phyloP scores from a whole-genome alignment of 2,113 vertebrate species.

The Campylomormyrus tamandua region DNA sequence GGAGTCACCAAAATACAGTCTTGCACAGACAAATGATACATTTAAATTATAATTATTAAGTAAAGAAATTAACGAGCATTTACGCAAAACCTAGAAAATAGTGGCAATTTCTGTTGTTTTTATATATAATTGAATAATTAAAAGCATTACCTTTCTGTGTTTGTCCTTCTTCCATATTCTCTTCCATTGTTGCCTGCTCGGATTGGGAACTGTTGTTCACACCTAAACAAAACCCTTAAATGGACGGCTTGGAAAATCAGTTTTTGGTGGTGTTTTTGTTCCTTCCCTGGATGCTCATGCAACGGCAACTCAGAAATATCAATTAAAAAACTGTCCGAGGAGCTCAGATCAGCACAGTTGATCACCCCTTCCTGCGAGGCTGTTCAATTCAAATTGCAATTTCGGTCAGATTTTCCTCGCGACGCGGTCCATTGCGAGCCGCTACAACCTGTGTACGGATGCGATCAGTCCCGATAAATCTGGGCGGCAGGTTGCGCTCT shows the following conservation, averaged over 20 bases:
- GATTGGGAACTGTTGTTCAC: slow-evolving; percentile 50
- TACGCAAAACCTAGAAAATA: background rate
- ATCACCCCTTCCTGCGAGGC: slow-evolving; percentile 67
- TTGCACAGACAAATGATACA: background rate
- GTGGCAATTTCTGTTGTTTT: background rate
- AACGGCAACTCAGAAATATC: slow-evolving; percentile 63
- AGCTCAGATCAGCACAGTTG: background rate
- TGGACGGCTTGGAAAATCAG: slow-evolving; percentile 54
- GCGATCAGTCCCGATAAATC: slow-evolving; percentile 50
- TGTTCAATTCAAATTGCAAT: slow-evolving; percentile 81
- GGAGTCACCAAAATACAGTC: background rate
- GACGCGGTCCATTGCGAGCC: slow-evolving; percentile 67
- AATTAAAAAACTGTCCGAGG: slow-evolving; percentile 38
- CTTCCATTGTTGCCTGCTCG: slow-evolving; percentile 75
- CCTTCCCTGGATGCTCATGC: slow-evolving; percentile 53
- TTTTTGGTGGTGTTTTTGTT: slow-evolving; percentile 29
- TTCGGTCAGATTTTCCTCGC: slow-evolving; percentile 72
- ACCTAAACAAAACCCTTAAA: slow-evolving; percentile 66
- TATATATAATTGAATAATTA: background rate
- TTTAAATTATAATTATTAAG: background rate
- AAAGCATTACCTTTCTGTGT: slow-evolving; percentile 74
- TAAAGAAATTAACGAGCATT: background rate
- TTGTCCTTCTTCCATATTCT: slow-evolving; percentile 88
- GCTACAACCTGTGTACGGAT: slow-evolving; percentile 66
- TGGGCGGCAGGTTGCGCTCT: slow-evolving; percentile 50